These are phyloP conservation scores for Drosophila bunnanda DNA, from an alignment of 2,888 invertebrate species.

Conservation along the genomic window DNA sequence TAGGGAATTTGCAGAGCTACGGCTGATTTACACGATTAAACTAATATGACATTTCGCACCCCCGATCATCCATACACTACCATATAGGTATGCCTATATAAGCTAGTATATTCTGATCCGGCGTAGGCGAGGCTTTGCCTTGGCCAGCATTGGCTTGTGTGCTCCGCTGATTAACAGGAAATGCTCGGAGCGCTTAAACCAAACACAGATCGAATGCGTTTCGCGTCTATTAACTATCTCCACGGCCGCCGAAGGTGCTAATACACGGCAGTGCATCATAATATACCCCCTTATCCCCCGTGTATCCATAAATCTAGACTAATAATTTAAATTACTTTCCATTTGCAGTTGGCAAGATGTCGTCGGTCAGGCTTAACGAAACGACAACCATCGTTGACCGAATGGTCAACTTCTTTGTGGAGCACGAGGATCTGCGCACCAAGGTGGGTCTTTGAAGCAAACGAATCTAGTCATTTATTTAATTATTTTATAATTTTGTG, in stretches of 20 bases:
- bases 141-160: slow-evolving; percentile 57
- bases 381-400: slow-evolving; percentile 83
- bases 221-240: slow-evolving; percentile 12
- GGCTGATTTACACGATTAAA: slow-evolving; percentile 52
- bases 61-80: slow-evolving; percentile 5
- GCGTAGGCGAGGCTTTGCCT: slow-evolving; percentile 60
- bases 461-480: neutral
- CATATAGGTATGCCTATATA: neutral
- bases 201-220: slow-evolving; percentile 48
- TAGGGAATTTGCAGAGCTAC: slow-evolving; percentile 34
- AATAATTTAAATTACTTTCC: slow-evolving; percentile 13
- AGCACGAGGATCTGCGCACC: slow-evolving; percentile 84
- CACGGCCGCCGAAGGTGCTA: slow-evolving; percentile 58
- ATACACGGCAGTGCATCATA: slow-evolving; percentile 39
- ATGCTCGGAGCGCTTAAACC: slow-evolving; percentile 39
- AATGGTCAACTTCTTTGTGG: slow-evolving; percentile 84
- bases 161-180: slow-evolving; percentile 55
- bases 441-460: slow-evolving; percentile 57
- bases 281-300: slow-evolving; percentile 2
- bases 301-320: neutral
- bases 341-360: slow-evolving; percentile 72
- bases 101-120: slow-evolving; percentile 20
- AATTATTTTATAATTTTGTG: neutral
- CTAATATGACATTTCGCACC: slow-evolving; percentile 44
- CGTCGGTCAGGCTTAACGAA: slow-evolving; percentile 82